Evolutionary conservation across 92 coral and sea anemone species (phyloP).

Genomic region (Ricordea florida): DNA sequence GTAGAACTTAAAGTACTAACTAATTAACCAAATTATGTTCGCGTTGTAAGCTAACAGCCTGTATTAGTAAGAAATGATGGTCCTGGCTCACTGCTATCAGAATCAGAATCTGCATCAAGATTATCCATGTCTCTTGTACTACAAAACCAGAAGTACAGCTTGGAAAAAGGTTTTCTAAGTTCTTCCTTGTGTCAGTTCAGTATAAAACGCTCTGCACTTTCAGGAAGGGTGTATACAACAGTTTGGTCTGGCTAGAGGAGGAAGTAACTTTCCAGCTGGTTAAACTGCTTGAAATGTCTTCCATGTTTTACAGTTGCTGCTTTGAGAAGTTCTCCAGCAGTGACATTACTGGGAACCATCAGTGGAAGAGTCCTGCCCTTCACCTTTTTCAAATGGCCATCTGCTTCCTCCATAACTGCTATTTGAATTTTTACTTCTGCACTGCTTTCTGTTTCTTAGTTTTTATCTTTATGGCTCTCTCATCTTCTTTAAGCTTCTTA

Average conservation of each 20-base stretch:
- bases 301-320: conserved; percentile 20
- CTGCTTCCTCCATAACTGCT: conserved; percentile 50
- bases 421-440: conserved; percentile 54
- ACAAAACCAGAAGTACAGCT: not conserved
- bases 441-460: conserved; percentile 30
- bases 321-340: conserved; percentile 16
- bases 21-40: no score
- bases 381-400: conserved; percentile 40
- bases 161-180: not conserved
- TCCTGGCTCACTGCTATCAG: no score
- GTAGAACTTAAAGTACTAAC: no score
- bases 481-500: conserved; percentile 11
- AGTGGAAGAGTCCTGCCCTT: conserved; percentile 61
- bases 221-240: conserved; percentile 28
- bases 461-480: conserved; percentile 19
- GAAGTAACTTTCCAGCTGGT: not conserved
- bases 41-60: no score
- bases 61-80: no score
- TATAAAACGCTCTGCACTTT: conserved; percentile 14
- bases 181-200: conserved; percentile 23
- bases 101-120: no score
- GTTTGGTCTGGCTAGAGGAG: conserved; percentile 13
- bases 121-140: no score
- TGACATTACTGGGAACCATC: conserved; percentile 5
- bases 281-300: conserved; percentile 29